Base-by-base conservation (phyloP, 1,140 invertebrate species). In the Lineus longissimus region DNA sequence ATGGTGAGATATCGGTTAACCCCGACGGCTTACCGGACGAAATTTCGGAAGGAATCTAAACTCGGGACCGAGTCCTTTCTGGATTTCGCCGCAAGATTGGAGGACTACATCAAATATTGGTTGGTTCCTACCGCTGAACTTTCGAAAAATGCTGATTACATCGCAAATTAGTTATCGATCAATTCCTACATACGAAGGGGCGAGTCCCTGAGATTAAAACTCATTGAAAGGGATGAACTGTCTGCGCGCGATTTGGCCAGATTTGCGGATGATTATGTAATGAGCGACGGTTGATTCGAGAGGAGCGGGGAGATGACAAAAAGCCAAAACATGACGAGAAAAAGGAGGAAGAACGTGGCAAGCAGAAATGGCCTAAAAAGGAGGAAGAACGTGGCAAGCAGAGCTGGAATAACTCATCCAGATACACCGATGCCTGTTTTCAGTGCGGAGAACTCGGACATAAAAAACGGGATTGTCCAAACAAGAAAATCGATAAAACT, bases 261-360 rank as follows among this genome's bases (percentile, higher is more conserved):
- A 51, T 23, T 51, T 23, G n/a, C 47, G 9, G 47, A 51, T 51
- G 47, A 51, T 51, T 51, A 11, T 70, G 33, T 36, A 7, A 4
- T 36, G 6, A 36, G 15, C 33, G 33, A 4, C 4, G 33, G 15
- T 36, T 36, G 33, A 36, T 36, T 15, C 4, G 33, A 36, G 33
- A 36, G 33, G 33, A 36, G 33, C 4, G 15, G 33, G 15, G 15
- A 36, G 33, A 36, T 4, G 33, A 36, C 33, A 36, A 36, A 36
- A 7, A 4, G 4, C 15, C 33, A 15, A 7, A 4, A 36, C 6
- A 36, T 4, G 15, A 36, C 6, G 6, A 36, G 33, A 36, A 36
- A 36, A 7, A 4, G 33, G 33, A 36, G 33, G 15, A 36, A 36
- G 4, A 4, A 36, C 6, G 15, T 36, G 6, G n/a, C n/a, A n/a